Conservation (phyloP, 2,888 invertebrate species). For the Seira musarum region DNA sequence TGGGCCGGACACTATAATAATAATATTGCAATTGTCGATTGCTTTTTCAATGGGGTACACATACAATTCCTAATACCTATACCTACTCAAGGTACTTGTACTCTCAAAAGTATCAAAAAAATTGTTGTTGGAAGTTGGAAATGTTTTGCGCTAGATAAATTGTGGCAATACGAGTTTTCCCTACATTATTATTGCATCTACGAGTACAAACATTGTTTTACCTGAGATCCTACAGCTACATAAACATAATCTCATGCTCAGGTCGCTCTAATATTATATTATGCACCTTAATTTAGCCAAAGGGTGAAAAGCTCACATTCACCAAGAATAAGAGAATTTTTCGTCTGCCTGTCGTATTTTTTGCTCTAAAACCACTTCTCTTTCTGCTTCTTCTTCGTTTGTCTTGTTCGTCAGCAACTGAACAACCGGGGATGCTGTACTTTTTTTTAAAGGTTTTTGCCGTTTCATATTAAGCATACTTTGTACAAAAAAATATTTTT, state of each 20-base stretch:
- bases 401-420: no score
- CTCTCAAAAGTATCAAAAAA: no score
- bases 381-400: neutral
- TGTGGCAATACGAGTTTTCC: neutral
- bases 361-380: conserved; percentile 15
- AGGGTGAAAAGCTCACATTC: conserved; percentile 47
- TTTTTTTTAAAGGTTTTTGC: conserved; percentile 40
- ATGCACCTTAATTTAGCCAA: conserved; percentile 44
- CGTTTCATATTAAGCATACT: neutral
- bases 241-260: no score
- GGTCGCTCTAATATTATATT: neutral
- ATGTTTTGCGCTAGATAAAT: neutral
- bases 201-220: conserved; percentile 5
- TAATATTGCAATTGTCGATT: no score
- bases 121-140: no score
- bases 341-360: conserved; percentile 20
- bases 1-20: neutral
- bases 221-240: no score
- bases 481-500: conserved; percentile 24
- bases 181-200: no score
- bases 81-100: no score
- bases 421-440: neutral
- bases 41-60: no score
- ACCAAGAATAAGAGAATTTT: conserved; percentile 29
- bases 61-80: no score